Evolutionary conservation across 1,140 invertebrate genomes (phyloP).

Genomic region (Drosophila rufa): DNA sequence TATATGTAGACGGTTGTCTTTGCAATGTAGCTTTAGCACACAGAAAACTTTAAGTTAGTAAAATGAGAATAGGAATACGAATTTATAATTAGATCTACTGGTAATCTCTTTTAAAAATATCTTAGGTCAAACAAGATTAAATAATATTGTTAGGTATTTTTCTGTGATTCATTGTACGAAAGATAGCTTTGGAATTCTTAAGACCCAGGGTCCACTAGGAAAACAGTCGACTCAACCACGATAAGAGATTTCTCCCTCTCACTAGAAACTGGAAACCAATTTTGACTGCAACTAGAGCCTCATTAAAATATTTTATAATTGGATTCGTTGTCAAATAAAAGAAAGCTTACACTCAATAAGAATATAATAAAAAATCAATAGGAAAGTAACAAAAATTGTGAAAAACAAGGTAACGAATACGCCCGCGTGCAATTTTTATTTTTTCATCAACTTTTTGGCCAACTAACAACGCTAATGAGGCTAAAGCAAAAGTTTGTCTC

Average conservation of each 20-base stretch:
- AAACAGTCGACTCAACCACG: neutral
- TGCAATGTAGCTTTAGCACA: neutral
- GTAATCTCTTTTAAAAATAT: neutral
- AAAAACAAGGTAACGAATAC: conserved; percentile 30
- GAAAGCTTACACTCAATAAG: conserved; percentile 36
- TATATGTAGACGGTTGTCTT: neutral
- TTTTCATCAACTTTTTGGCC: conserved; percentile 64
- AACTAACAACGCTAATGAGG: conserved; percentile 76
- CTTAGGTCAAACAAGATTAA: neutral
- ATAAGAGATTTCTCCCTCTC: neutral
- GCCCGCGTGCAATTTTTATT: conserved; percentile 42
- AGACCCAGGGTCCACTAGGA: neutral
- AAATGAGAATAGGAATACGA: neutral
- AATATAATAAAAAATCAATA: conserved; percentile 22
- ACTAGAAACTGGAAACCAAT: neutral
- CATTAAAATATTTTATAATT: conserved; percentile 38
- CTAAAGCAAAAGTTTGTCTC: conserved; percentile 57
- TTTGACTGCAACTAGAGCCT: neutral
- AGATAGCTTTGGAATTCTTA: conserved; percentile 11
- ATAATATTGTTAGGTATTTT: neutral
- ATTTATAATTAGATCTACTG: neutral
- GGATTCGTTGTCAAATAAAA: conserved; percentile 16
- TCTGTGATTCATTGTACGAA: neutral
- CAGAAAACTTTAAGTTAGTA: neutral
- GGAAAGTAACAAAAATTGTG: conserved; percentile 8